Evolutionary conservation across 2,888 invertebrate genomes (phyloP).

Genomic region (Drosophila anomelani): DNA sequence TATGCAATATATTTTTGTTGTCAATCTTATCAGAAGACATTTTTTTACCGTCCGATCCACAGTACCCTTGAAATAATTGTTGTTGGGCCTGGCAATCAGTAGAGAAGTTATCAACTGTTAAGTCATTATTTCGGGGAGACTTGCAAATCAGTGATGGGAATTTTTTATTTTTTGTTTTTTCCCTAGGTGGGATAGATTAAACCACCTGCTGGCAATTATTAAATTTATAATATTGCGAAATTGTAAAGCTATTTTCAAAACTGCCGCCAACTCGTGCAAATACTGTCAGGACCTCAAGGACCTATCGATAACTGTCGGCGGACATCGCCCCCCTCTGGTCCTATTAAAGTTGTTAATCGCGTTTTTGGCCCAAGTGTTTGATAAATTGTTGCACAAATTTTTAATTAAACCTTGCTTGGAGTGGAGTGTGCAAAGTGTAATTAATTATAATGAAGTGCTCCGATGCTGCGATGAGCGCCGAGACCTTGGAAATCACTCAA

Average conservation of each 20-base stretch:
- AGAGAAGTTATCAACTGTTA: constrained; percentile 45
- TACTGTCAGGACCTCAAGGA: constrained; percentile 5
- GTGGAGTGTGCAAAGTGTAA: constrained; percentile 21
- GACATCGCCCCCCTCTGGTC: constrained; percentile 15
- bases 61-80: constrained; percentile 72
- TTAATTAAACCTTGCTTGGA: constrained; percentile 28
- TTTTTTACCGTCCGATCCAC: constrained; percentile 27
- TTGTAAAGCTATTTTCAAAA: not conserved
- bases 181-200: constrained; percentile 3
- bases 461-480: constrained; percentile 25
- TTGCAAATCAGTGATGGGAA: constrained; percentile 30
- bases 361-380: constrained; percentile 11
- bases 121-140: constrained; percentile 39
- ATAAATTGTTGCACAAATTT: constrained; percentile 12
- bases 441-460: constrained; percentile 44
- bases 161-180: constrained; percentile 11
- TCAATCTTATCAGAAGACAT: constrained; percentile 71
- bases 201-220: not conserved
- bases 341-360: constrained; percentile 19
- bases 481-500: constrained; percentile 44
- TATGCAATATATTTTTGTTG: constrained; percentile 62
- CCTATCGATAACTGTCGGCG: not conserved
- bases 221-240: not conserved
- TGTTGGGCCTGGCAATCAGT: constrained; percentile 39
- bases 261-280: not conserved